These are phyloP conservation scores for Aphis craccivora DNA, from an alignment of 1,140 invertebrate genomes.

Conservation along the genomic window DNA sequence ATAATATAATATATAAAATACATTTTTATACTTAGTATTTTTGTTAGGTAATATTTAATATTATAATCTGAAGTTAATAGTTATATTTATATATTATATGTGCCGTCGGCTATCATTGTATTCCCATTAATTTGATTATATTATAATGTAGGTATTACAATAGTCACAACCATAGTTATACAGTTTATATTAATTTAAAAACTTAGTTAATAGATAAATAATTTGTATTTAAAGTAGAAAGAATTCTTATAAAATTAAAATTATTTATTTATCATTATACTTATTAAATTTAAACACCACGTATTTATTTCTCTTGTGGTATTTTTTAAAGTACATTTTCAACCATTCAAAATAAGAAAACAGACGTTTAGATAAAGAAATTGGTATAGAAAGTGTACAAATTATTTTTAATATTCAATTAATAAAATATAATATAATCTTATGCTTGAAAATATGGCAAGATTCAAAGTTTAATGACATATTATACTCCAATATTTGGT, in stretches of 20 bases:
- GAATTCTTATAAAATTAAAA: background rate
- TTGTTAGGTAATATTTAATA: background rate
- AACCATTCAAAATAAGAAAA: background rate
- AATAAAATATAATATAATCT: no score
- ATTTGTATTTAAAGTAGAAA: no score
- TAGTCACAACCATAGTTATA: background rate
- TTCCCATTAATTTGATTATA: background rate
- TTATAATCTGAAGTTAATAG: background rate
- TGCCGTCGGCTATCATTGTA: background rate
- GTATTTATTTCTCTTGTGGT: background rate
- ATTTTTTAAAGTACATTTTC: background rate
- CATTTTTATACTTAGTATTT: background rate
- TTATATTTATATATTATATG: background rate
- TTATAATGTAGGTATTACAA: background rate
- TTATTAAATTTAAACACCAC: background rate
- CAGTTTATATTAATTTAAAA: background rate
- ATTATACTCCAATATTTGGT: background rate
- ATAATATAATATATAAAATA: background rate
- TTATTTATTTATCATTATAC: background rate
- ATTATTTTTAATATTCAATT: background rate
- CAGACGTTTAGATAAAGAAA: background rate
- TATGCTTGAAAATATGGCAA: background rate
- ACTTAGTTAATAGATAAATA: background rate
- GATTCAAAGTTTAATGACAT: background rate
- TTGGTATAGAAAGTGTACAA: background rate